Conservation (phyloP, 1,140 invertebrate species). For the Aphelinus certus region DNA sequence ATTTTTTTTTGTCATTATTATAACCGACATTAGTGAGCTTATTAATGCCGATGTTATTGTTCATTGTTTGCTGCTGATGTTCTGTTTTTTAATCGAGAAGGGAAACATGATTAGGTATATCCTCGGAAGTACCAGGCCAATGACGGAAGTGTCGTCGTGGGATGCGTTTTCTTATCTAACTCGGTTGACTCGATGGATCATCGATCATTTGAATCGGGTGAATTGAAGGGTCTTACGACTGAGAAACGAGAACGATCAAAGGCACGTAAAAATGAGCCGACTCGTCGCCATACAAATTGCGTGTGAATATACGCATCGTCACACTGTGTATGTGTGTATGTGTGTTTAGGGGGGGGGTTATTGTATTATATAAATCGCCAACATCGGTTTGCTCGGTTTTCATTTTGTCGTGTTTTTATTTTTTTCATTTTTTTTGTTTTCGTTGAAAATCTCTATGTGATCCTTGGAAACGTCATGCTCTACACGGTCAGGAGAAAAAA, state of each 20-base stretch:
- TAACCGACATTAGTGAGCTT: not conserved
- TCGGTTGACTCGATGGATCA: not conserved
- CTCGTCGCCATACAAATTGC: slow-evolving; percentile 30
- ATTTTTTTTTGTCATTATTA: slow-evolving; percentile 3
- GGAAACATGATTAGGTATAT: not conserved
- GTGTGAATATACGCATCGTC: not conserved
- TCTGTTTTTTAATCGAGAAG: slow-evolving; percentile 1
- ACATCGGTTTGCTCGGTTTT: not conserved
- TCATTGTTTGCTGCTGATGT: not conserved
- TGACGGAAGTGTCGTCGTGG: slow-evolving; percentile 12
- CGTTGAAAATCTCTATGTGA: not conserved
- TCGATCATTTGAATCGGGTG: not conserved
- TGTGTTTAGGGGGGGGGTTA: not conserved
- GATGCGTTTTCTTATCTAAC: not conserved
- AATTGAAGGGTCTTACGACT: slow-evolving; percentile 33
- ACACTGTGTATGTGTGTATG: not conserved
- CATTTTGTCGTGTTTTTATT: slow-evolving; percentile 10
- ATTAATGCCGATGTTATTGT: not conserved
- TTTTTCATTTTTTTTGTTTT: not conserved
- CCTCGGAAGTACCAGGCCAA: not conserved
- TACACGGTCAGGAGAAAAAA: slow-evolving; percentile 11
- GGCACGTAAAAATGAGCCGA: slow-evolving; percentile 40
- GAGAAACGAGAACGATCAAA: slow-evolving; percentile 36
- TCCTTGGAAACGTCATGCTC: not conserved
- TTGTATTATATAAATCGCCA: too few species aligned